Conservation (phyloP, 53 echinoderm and acorn worm genomes). For the Hippasteria phrygiana region DNA sequence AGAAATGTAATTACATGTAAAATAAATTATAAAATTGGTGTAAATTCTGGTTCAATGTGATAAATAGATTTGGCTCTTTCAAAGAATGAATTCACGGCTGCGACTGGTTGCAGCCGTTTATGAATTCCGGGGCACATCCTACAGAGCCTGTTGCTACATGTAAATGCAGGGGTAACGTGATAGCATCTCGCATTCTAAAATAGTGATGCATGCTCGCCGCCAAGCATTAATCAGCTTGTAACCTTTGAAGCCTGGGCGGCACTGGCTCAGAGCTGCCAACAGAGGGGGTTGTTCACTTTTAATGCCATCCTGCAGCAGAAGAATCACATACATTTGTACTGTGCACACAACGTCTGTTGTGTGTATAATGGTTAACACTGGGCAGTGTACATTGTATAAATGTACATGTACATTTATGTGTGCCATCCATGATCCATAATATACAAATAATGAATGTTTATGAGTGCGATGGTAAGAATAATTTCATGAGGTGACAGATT, state of each 20-base stretch:
- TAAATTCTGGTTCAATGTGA: no score
- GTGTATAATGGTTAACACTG: no score
- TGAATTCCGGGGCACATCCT: not conserved
- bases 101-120: not conserved
- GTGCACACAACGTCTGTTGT: no score
- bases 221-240: not conserved
- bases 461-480: no score
- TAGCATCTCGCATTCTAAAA: conserved; percentile 26
- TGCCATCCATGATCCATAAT: not conserved
- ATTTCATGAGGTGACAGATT: no score
- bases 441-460: no score
- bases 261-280: conserved; percentile 15
- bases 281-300: conserved; percentile 2
- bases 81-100: no score
- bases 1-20: no score
- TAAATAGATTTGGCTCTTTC: no score
- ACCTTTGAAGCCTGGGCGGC: not conserved
- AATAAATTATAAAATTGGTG: no score
- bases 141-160: conserved; percentile 39
- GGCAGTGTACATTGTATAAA: no score
- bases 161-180: conserved; percentile 27
- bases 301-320: not conserved
- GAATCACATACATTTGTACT: no score
- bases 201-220: not conserved
- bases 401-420: not conserved